Conservation (phyloP, 1,140 invertebrate species). For the Eulimnadia texana region DNA sequence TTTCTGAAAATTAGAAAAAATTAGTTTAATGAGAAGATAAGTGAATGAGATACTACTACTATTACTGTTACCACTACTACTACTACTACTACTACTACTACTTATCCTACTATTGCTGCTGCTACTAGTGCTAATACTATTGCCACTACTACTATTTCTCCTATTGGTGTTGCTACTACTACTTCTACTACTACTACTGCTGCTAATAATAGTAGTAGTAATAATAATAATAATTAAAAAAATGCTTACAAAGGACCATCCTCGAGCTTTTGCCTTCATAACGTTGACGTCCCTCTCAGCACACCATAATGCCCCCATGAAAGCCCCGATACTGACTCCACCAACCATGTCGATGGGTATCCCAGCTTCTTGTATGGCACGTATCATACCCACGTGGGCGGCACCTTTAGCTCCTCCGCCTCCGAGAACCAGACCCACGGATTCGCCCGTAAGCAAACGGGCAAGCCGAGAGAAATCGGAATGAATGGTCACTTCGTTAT, state of each 20-base stretch:
- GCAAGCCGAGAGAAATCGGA: slow-evolving; percentile 94
- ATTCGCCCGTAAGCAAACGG: slow-evolving; percentile 63
- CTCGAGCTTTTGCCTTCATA: slow-evolving; percentile 81
- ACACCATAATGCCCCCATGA: slow-evolving; percentile 94
- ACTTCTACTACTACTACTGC: no score
- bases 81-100: no score
- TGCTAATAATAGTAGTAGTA: no score
- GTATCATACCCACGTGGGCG: slow-evolving; percentile 89
- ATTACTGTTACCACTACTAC: no score
- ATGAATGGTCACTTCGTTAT: slow-evolving; percentile 61
- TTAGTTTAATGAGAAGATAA: slow-evolving; percentile 16
- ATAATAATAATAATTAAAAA: no score
- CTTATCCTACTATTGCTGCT: no score
- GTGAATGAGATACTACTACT: not conserved
- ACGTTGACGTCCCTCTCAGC: slow-evolving; percentile 81
- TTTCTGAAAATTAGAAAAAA: slow-evolving; percentile 46
- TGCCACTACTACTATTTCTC: no score
- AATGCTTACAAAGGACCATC: slow-evolving; percentile 85
- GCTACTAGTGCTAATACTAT: no score
- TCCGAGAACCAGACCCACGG: slow-evolving; percentile 73
- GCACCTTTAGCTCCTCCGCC: slow-evolving; percentile 92
- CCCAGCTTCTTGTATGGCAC: slow-evolving; percentile 82
- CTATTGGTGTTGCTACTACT: no score
- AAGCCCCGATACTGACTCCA: slow-evolving; percentile 91
- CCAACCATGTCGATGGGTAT: slow-evolving; percentile 98